A percentile compares a stretch with the other conserved stretches of the same genome.
Conservation (phyloP, 2,113 vertebrate genomes). For the Esox niger region DNA sequence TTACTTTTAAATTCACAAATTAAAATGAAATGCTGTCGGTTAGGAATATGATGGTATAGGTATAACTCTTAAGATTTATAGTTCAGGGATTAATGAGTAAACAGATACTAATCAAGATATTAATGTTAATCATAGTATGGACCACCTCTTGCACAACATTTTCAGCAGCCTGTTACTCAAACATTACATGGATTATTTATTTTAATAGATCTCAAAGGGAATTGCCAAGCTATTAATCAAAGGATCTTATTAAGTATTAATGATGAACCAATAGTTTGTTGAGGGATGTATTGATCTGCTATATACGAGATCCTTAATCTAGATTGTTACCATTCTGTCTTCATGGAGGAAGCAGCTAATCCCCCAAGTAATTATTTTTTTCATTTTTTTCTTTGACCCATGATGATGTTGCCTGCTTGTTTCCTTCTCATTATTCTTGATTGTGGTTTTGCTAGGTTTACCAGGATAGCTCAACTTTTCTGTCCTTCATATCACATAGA, state of each 20-base stretch:
- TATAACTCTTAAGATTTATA: too few relatives aligned
- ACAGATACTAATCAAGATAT: conserved; percentile 16
- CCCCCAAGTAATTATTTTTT: conserved; percentile 30
- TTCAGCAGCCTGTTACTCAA: conserved; percentile 13
- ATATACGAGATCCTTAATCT: conserved; percentile 43
- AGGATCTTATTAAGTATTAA: conserved; percentile 49
- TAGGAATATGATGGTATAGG: too few relatives aligned
- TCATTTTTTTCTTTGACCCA: conserved; percentile 19
- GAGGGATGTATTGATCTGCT: conserved; percentile 41
- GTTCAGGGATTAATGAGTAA: too few relatives aligned
- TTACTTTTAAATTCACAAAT: too few relatives aligned
- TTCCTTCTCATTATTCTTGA: background rate
- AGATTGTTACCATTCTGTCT: conserved; percentile 32
- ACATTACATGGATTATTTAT: conserved; percentile 20
- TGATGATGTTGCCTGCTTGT: background rate
- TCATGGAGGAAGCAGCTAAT: conserved; percentile 13
- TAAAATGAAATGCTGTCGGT: too few relatives aligned
- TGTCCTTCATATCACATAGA: too few relatives aligned
- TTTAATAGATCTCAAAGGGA: conserved; percentile 29
- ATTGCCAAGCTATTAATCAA: conserved; percentile 37
- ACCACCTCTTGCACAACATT: conserved; percentile 10
- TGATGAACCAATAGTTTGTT: conserved; percentile 35
- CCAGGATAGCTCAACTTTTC: too few relatives aligned
- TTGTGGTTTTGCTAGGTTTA: too few relatives aligned
- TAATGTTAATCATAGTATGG: conserved; percentile 13